These are phyloP conservation scores for Liodrosophila aerea DNA, from an alignment of 2,888 invertebrate species.

Conservation along the genomic window DNA sequence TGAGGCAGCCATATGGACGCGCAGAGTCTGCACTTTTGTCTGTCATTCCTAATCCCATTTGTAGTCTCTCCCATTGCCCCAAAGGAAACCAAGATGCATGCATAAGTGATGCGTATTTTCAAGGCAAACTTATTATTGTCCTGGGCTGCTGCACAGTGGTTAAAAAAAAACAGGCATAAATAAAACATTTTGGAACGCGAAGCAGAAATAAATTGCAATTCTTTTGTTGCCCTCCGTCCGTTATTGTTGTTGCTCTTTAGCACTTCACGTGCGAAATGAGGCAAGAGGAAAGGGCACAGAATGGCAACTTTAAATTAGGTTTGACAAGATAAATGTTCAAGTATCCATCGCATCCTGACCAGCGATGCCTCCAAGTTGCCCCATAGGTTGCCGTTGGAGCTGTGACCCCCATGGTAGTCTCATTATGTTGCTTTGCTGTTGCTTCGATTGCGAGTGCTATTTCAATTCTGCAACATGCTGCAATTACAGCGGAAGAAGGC, in stretches of 20 bases:
- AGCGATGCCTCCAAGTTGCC: not conserved
- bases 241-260: slow-evolving; percentile 55
- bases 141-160: slow-evolving; percentile 20
- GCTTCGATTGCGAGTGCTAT: slow-evolving; percentile 55
- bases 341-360: slow-evolving; percentile 14
- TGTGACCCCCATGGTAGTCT: slow-evolving; percentile 32
- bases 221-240: slow-evolving; percentile 2
- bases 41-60: slow-evolving; percentile 25
- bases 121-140: slow-evolving; percentile 34
- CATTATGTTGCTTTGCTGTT: slow-evolving; percentile 56
- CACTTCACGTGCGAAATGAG: slow-evolving; percentile 67
- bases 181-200: not conserved
- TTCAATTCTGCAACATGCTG: slow-evolving; percentile 48
- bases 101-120: slow-evolving; percentile 60
- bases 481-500: slow-evolving; percentile 28
- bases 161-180: slow-evolving; percentile 14
- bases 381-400: not conserved
- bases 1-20: slow-evolving; percentile 17
- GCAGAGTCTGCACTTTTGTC: not conserved
- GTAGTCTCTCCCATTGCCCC: no score
- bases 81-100: no score
- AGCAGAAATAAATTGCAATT: slow-evolving; percentile 50
- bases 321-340: slow-evolving; percentile 69
- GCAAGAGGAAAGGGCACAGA: slow-evolving; percentile 21
- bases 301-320: slow-evolving; percentile 62